phyloP scores from a whole-genome alignment of 2,797 vertebrate species.

The Enteromius anoplus region DNA sequence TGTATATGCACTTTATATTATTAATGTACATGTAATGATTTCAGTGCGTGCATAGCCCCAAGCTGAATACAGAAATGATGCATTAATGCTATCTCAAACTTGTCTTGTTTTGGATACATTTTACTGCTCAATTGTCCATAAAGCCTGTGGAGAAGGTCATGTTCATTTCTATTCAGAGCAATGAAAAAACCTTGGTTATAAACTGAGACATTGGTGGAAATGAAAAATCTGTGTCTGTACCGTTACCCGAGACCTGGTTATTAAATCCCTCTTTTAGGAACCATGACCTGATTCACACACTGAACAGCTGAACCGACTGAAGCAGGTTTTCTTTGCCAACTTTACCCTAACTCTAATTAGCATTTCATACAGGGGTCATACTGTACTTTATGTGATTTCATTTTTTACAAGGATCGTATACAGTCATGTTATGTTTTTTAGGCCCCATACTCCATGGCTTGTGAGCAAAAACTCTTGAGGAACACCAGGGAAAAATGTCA shows the following conservation, averaged over 20 bases:
- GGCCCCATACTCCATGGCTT: not conserved
- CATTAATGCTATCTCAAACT: not conserved
- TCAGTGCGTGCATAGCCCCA: not conserved
- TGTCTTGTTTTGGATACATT: not conserved
- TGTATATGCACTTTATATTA: not conserved
- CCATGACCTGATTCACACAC: constrained; percentile 20
- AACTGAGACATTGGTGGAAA: constrained; percentile 27
- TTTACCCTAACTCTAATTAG: not conserved
- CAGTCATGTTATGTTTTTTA: not conserved
- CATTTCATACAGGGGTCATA: not conserved
- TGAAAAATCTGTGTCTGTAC: constrained; percentile 7
- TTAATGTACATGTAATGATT: not conserved
- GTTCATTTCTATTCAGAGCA: constrained; percentile 52
- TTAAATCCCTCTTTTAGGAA: constrained; percentile 49
- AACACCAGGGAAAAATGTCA: not conserved
- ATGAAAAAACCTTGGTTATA: constrained; percentile 60
- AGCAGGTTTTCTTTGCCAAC: not conserved
- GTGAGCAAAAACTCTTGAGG: not conserved
- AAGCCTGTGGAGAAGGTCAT: constrained; percentile 2
- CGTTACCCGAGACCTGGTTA: constrained; percentile 32
- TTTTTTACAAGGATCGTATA: not conserved
- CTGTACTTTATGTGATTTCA: not conserved
- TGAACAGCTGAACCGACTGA: constrained; percentile 16
- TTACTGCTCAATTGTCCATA: constrained; percentile 29
- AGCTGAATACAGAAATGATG: not conserved